phyloP scores from a whole-genome alignment of 2,888 invertebrate species.

The Eupithecia subumbrata region DNA sequence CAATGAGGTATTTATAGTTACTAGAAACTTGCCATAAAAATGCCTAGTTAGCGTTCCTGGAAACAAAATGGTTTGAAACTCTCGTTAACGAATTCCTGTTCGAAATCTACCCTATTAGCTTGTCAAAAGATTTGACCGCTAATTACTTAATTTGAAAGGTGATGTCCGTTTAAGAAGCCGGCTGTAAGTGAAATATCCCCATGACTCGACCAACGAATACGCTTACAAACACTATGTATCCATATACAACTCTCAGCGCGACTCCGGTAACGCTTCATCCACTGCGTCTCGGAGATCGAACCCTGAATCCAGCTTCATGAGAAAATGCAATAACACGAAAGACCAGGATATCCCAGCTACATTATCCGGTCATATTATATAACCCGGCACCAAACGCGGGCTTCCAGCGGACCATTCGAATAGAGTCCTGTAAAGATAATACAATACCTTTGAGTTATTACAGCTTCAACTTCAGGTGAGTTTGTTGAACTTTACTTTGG shows the following conservation, averaged over 20 bases:
- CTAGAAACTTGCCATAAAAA: too few species aligned
- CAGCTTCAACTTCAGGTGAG: constrained; percentile 1
- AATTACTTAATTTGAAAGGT: not conserved
- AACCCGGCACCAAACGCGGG: not conserved
- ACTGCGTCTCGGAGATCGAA: not conserved
- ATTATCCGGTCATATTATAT: not conserved
- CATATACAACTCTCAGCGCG: not conserved
- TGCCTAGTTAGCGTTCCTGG: too few species aligned
- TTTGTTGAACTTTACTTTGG: not conserved
- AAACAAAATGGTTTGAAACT: too few species aligned
- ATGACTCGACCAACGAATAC: not conserved
- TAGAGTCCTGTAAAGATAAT: constrained; percentile 10
- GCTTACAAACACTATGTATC: not conserved
- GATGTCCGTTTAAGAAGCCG: not conserved
- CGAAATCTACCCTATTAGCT: not conserved
- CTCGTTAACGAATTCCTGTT: too few species aligned
- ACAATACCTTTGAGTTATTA: constrained; percentile 13
- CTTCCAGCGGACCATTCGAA: not conserved
- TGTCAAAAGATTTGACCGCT: not conserved
- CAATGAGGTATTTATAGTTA: too few species aligned
- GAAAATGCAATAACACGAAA: not conserved
- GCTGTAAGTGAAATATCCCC: not conserved
- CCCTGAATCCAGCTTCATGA: not conserved
- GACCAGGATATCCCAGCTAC: not conserved
- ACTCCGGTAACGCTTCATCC: not conserved